Base-by-base conservation (phyloP, 2,888 invertebrate species). In the Coelinius sp. region DNA sequence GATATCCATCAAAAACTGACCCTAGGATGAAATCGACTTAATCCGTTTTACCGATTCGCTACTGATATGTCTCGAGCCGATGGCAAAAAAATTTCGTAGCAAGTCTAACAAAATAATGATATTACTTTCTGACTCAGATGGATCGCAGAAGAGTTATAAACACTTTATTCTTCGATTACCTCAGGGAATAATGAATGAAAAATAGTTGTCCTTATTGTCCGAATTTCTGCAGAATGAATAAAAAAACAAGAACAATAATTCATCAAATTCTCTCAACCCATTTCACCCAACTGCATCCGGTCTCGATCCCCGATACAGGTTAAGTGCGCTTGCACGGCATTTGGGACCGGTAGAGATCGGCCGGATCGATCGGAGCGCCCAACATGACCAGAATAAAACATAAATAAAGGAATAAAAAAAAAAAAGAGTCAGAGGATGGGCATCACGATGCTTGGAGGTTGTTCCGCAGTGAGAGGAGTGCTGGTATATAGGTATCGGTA, bases 351-450 rank as follows among this genome's bases (percentile, higher is more conserved):
- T 49, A 49, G 25, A 64, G 70, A 70, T 70, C 70, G 64, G 70
- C 22, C 22, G 17, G 31, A 62, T 66, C 38, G 74, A 76, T 74
- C 70, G 68, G 49, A 56, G 66, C 41, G 53, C 38, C 31, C 65
- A 56, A 65, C 53, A 65, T 53, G 69, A 49, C 56, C 38, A 69
- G 12, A 49, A 62, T 64, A 66, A 53, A 68, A 49, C 14, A n/a
- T n/a, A 46, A 38, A 38, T 38, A 62, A 62, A 62, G 14, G 4
- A 62, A 52, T 25, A 66, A 41, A 52, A 38, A 38, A 24, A 69
- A 66, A 71, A 63, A 38, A 65, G 41, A 66, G 31, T 49, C 53
- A 64, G 70, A 73, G 73, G 70, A 71, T 70, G 73, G 65, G 73
- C 70, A 64, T 70, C 68, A 46, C 63, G 70, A 68, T 41, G 46